Base-by-base conservation (phyloP, 2,888 invertebrate species). In the Epiperipatus broadwayi region DNA sequence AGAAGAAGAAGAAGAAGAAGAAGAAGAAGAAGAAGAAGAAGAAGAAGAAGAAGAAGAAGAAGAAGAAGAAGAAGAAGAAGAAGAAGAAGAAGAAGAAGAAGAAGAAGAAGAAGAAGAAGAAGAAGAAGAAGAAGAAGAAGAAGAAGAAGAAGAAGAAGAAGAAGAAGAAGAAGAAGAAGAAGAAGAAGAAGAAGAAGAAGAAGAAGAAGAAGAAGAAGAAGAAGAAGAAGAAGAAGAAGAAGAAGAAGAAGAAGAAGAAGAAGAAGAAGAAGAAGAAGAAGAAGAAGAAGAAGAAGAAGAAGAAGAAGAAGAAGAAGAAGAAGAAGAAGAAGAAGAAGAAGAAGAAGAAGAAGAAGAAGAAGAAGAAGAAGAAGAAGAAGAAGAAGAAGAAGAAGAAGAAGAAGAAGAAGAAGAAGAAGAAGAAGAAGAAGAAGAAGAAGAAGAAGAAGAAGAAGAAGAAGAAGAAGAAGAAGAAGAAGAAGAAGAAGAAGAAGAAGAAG, bases 1-100 rank as follows among this genome's bases (percentile, higher is more conserved):
- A 30, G 31, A 10, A 30, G 31, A 10, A 30, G 31, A 10, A 30
- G 31, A 10, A 30, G 31, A 10, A 30, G 31, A 10, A 30, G 31
- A 10, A 30, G 31, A 10, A 30, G 31, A 10, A 30, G 31, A 10
- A 30, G 31, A 10, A 30, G 31, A 10, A 30, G 31, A 10, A 30
- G 31, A 10, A 30, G 31, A 10, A 30, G 31, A 10, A 30, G 31
- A 10, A 30, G 31, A 10, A 30, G 31, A 10, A 30, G 31, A 10
- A 30, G 31, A 10, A 30, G 31, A 10, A 30, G 31, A 10, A 30
- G 31, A 10, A 30, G 31, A 10, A 30, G 31, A 10, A 30, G 31
- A 10, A 30, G 31, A 10, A 30, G 31, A 10, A 30, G 31, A 10
- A 30, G 31, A 10, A 30, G 31, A 10, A 30, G 31, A 10, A 30